Percentiles rank a stretch among this genome's conserved stretches.
Evolutionary conservation across 1,140 invertebrate species (phyloP).

Genomic region (Drosophila fuyamai): DNA sequence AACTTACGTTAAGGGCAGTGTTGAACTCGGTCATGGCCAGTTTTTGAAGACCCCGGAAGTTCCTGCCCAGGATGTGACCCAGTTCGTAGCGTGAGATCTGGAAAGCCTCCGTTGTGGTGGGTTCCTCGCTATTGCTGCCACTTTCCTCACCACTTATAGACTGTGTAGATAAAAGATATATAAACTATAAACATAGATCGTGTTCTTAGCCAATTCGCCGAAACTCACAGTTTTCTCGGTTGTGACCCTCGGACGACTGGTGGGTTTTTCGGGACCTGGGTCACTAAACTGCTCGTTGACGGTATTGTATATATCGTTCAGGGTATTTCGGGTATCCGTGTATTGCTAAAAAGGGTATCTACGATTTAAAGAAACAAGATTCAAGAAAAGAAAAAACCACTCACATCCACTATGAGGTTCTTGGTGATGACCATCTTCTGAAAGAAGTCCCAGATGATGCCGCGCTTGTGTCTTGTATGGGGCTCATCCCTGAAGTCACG

Average conservation of each 20-base stretch:
- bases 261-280: constrained; percentile 67
- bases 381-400: constrained; percentile 8
- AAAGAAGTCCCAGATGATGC: constrained; percentile 79
- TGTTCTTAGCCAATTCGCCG: neutral
- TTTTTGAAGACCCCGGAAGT: constrained; percentile 77
- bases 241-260: constrained; percentile 47
- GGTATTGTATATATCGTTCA: constrained; percentile 73
- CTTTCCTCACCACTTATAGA: constrained; percentile 39
- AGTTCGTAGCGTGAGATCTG: constrained; percentile 82
- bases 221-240: constrained; percentile 61
- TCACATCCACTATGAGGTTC: constrained; percentile 77
- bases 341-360: constrained; percentile 65
- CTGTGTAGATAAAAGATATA: neutral
- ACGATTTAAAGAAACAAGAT: neutral
- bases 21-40: constrained; percentile 71
- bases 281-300: constrained; percentile 80
- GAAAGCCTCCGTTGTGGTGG: constrained; percentile 70
- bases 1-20: constrained; percentile 71
- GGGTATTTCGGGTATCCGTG: constrained; percentile 70
- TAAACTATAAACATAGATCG: neutral
- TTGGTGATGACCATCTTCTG: constrained; percentile 79
- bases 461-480: constrained; percentile 63
- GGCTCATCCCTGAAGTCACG: constrained; percentile 11
- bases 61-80: constrained; percentile 77
- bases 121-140: constrained; percentile 31